Conservation (phyloP, 2,113 vertebrate genomes). For the Calidris pygmaea region DNA sequence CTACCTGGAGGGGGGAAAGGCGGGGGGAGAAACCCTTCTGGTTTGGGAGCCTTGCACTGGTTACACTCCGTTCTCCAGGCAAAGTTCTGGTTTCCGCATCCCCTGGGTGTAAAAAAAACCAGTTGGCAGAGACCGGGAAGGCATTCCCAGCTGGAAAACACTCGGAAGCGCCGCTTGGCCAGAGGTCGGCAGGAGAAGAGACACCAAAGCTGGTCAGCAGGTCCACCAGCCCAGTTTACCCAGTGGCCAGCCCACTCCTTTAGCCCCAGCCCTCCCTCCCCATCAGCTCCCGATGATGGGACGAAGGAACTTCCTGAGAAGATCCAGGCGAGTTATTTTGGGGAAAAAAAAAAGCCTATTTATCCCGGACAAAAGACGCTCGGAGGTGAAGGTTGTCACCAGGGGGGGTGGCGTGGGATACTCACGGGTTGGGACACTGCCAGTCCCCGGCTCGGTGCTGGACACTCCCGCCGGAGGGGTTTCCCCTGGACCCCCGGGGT, state of each 20-base stretch:
- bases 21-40: conserved; percentile 89
- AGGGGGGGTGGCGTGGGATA: background rate
- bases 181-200: background rate
- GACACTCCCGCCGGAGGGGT: conserved; percentile 87
- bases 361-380: accelerated
- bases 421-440: conserved; percentile 97
- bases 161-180: accelerated
- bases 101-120: conserved; percentile 69
- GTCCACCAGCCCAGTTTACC: background rate
- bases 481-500: conserved; percentile 87
- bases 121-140: background rate
- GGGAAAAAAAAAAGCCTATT: background rate
- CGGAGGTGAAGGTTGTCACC: accelerated
- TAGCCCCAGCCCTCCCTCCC: background rate
- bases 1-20: conserved; percentile 90
- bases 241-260: accelerated
- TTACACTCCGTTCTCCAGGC: conserved; percentile 99
- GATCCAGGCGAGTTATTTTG: background rate
- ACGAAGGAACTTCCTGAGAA: background rate
- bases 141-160: background rate
- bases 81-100: conserved; percentile 98
- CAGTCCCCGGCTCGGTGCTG: conserved; percentile 96
- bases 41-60: conserved; percentile 98
- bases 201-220: background rate
- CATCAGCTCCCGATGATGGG: accelerated